A percentile compares a stretch with the other conserved stretches of the same genome.
Evolutionary conservation across 2,888 invertebrate species (phyloP).

Genomic region (Parthenolecanium corni): DNA sequence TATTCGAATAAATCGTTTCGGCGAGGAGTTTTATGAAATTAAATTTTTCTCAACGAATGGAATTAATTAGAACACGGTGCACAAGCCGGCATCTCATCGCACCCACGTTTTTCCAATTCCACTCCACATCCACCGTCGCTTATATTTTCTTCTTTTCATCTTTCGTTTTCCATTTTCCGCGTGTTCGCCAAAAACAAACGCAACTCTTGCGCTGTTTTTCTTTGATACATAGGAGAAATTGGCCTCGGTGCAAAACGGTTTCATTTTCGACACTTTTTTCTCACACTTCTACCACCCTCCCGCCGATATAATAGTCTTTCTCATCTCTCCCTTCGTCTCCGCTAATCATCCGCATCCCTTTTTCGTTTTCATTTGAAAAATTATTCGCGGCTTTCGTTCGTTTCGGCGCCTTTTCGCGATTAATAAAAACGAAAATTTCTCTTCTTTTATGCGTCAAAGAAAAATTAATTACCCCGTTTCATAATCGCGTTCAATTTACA

Average conservation of each 20-base stretch:
- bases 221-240: background rate
- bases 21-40: constrained; percentile 12
- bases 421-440: too few species aligned
- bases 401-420: too few species aligned
- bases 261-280: too few species aligned
- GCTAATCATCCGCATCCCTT: too few species aligned
- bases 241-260: too few species aligned
- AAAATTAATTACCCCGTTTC: constrained; percentile 13
- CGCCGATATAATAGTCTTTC: too few species aligned
- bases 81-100: background rate
- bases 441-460: too few species aligned
- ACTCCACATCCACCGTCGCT: background rate
- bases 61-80: constrained; percentile 10
- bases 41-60: constrained; percentile 12
- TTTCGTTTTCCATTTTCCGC: background rate
- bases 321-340: too few species aligned
- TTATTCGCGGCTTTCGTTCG: too few species aligned
- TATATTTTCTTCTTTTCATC: background rate
- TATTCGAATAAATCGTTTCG: constrained; percentile 16
- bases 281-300: too few species aligned
- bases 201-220: background rate
- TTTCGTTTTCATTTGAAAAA: too few species aligned
- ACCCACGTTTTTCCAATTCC: too few species aligned
- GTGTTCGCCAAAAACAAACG: background rate
- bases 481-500: background rate